Evolutionary conservation across 2,797 vertebrate genomes (phyloP).

Genomic region (Peromyscus nudipes): DNA sequence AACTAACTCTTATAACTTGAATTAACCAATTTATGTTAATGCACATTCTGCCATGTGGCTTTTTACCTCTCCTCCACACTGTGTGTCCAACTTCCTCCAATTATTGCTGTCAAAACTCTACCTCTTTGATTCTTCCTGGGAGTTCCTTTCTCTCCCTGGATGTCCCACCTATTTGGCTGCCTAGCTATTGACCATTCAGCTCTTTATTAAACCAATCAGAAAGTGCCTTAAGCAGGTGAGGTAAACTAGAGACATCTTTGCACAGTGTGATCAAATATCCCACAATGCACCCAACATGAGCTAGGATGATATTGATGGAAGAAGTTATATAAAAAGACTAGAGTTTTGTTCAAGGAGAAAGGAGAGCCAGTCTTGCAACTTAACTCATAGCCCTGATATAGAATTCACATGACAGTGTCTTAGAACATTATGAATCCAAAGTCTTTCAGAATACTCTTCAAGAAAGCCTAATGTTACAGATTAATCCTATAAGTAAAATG

Average conservation of each 20-base stretch:
- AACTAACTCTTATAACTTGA: not conserved
- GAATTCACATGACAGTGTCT: not conserved
- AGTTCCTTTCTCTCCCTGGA: not conserved
- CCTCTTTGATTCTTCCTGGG: not conserved
- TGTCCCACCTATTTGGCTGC: not conserved
- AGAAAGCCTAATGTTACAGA: not conserved
- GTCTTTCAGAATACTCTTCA: not conserved
- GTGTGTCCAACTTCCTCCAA: not conserved
- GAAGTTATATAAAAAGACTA: not conserved
- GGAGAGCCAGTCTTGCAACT: not conserved
- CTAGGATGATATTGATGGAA: not conserved
- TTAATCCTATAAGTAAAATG: not conserved
- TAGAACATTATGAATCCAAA: not conserved
- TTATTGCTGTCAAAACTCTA: not conserved
- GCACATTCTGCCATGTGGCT: not conserved
- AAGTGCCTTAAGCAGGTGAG: not conserved
- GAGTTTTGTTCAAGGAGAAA: not conserved
- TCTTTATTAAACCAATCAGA: not conserved
- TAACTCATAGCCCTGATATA: fast-evolving
- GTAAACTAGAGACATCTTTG: not conserved
- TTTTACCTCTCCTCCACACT: not conserved
- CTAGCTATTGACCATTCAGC: not conserved
- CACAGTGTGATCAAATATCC: not conserved
- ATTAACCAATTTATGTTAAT: not conserved
- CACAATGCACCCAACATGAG: not conserved